Evolutionary conservation across 2,113 vertebrate genomes (phyloP).

Genomic region (Ciconia stormi): DNA sequence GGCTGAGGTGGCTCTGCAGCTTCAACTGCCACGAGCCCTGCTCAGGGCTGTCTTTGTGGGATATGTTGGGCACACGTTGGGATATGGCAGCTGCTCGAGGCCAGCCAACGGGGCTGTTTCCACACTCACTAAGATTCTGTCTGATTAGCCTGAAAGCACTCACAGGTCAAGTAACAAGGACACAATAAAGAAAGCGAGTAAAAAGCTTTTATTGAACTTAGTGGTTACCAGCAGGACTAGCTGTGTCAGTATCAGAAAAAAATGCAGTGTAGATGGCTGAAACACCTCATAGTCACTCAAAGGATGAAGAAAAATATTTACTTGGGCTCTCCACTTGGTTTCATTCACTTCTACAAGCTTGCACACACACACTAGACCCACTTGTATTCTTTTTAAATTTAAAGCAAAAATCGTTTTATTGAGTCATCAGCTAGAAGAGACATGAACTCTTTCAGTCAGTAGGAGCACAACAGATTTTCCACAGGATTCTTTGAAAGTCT

Average conservation of each 20-base stretch:
- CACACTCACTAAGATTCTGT: background rate
- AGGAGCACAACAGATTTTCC: background rate
- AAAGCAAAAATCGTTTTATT: background rate
- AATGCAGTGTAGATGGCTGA: background rate
- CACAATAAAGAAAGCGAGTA: background rate
- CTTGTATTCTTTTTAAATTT: background rate
- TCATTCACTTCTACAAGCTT: background rate
- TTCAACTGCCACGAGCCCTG: background rate
- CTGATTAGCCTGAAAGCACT: background rate
- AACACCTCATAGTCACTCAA: background rate
- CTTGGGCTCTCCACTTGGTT: background rate
- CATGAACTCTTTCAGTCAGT: background rate
- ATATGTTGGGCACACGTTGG: rapidly evolving
- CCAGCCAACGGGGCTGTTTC: background rate
- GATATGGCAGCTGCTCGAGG: background rate
- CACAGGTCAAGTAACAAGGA: background rate
- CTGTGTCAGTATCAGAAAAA: background rate
- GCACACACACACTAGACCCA: background rate
- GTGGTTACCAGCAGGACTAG: background rate
- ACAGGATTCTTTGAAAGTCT: slow-evolving; percentile 48
- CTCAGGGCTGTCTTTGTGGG: background rate
- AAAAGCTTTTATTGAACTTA: background rate
- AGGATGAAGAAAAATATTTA: background rate
- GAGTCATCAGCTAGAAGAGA: slow-evolving; percentile 27
- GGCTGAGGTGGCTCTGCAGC: background rate